phyloP scores from a whole-genome alignment of 2,797 vertebrate genomes.

The Pterois miles region DNA sequence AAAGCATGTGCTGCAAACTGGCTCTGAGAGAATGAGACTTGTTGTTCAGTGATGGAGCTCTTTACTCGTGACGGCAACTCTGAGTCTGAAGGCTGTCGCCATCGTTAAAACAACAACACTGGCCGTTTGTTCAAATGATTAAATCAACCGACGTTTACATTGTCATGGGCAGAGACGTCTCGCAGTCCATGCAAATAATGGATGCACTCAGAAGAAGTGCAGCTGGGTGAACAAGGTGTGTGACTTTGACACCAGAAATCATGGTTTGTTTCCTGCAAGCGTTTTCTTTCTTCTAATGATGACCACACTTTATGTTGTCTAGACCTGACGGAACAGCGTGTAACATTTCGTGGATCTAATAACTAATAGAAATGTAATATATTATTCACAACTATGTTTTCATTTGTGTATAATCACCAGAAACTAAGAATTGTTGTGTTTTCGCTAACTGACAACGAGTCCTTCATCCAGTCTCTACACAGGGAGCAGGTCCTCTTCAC shows the following conservation, averaged over 20 bases:
- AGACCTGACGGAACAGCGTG: background rate
- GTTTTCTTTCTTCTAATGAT: background rate
- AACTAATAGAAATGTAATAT: too few species aligned
- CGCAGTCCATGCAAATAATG: background rate
- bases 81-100: background rate
- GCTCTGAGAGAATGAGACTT: background rate
- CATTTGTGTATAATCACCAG: too few species aligned
- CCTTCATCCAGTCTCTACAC: too few species aligned
- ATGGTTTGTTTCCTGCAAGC: background rate
- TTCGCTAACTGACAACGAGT: too few species aligned
- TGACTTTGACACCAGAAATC: background rate
- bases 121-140: background rate
- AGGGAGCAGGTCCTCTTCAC: too few species aligned
- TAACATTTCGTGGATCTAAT: too few species aligned
- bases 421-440: too few species aligned
- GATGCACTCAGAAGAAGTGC: background rate
- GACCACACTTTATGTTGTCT: background rate
- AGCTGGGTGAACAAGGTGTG: background rate
- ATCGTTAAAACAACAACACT: background rate
- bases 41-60: background rate
- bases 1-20: constrained; percentile 1
- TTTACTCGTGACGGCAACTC: background rate
- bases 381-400: too few species aligned
- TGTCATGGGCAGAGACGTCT: background rate
- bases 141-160: background rate